Base-by-base conservation (phyloP, 2,113 vertebrate species). In the Scomber colias region DNA sequence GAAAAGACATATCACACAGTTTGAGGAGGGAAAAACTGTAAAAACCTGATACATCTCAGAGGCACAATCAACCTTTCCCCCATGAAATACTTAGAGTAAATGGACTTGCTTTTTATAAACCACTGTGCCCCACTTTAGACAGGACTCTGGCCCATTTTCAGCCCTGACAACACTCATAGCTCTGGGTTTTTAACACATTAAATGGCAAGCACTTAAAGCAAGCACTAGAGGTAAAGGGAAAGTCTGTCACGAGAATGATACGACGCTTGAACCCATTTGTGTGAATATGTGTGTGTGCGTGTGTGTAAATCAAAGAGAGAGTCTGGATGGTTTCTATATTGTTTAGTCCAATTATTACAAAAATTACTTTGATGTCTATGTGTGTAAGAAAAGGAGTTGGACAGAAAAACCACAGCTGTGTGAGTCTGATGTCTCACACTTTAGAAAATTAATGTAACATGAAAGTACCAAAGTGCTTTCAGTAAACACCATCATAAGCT, bases 91-190 rank as follows among this genome's bases (percentile, higher is more conserved):
- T 69, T 62, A 21, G 54, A 82, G 54, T 77, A 80, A 79, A 85
- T 81, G 79, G 71, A 78, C 70, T 59, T 65, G 79, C 88, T 93
- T 95, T 94, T 94, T 93, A 90, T 93, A 92, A 94, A 91, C 75
- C 62, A 9, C 64, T 79, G 83, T 89, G 94, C 81, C 90, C 94
- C 88, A 94, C 79, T 94, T 94, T 86, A 78, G 77, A 82, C 62
- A 76, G 81, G 86, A 81, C 89, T 90, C 76, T 95, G 93, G 89
- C 92, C 93, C 92, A 94, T 93, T 94, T 94, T 90, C 86, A 84
- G 75, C 71, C 54, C 46, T 82, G 75, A 77, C 60, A 77, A 74
- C 54, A 46, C 80, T 89, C 76, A 63, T 50, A 69, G 50, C 74
- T 78, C 84, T 35, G 27, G 19, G 68, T 54, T 69, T 84, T 90